A percentile compares a stretch with the other conserved stretches of the same genome.
These are phyloP conservation scores for Morelia viridis DNA, from an alignment of 2,797 vertebrate species.

Conservation along the genomic window DNA sequence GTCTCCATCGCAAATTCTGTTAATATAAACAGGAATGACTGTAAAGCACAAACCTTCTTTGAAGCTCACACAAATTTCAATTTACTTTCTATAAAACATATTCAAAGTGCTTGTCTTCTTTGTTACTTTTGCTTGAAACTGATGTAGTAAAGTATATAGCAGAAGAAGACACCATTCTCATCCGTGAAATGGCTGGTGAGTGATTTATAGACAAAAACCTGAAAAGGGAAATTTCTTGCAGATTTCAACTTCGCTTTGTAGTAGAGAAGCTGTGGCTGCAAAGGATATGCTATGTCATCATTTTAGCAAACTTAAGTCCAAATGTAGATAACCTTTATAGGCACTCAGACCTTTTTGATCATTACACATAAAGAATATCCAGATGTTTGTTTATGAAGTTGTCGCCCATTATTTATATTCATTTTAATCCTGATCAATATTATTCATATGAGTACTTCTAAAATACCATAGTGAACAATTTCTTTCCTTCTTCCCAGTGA, in stretches of 20 bases:
- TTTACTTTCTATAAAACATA: neutral
- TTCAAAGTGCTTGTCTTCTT: neutral
- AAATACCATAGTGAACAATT: neutral
- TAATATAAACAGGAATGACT: neutral
- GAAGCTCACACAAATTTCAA: neutral
- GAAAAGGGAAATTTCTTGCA: neutral
- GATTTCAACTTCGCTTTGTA: neutral
- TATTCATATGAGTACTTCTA: neutral
- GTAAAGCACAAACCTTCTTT: neutral
- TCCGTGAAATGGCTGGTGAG: neutral
- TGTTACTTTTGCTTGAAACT: neutral
- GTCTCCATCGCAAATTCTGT: neutral
- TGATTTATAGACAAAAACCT: neutral
- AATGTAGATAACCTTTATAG: neutral
- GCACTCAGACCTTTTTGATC: neutral
- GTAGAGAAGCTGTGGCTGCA: neutral
- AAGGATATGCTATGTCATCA: neutral
- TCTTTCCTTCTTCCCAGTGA: conserved; percentile 8
- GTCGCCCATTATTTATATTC: neutral
- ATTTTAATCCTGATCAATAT: neutral
- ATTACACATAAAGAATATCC: neutral
- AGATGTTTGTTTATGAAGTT: neutral
- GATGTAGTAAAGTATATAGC: neutral
- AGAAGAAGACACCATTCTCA: neutral
- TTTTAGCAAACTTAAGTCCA: neutral